Base-by-base conservation (phyloP, 2,797 vertebrate species). In the Gymnocypris eckloni region DNA sequence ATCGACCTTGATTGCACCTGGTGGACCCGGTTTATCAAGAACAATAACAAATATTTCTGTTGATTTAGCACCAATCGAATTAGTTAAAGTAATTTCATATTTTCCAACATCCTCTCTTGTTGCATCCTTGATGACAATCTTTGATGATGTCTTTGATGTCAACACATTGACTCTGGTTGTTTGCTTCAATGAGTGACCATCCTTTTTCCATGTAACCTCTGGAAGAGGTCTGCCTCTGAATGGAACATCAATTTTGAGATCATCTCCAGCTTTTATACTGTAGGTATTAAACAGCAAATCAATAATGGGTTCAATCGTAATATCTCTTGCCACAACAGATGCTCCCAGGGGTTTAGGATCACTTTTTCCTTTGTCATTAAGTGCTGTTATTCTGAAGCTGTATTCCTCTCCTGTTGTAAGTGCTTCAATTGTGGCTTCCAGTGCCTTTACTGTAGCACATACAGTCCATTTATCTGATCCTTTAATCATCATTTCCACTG, bases 311-410 rank as follows among this genome's bases (percentile, higher is more conserved):
- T 95, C 94, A 89, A 96, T 93, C 92, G 96, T 96, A 83, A 95
- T 96, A 90, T 99, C 96, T 81, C 95, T 97, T 90, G 98, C 95
- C 88, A 95, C 90, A 85, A 99, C 96, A 22, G 97, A 96, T 80
- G 96, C 94, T 81, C 95, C 95, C 81, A 99, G 93, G 88, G 94
- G 93, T 92, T 97, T 97, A 81, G 98, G 96, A 93, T 99, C 97
- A 92, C 98, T 98, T 89, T 95, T 97, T 91, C 98, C 98, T 91
- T 97, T 99, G 92, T 99, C 98, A 93, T 99, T 99, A 86, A 98
- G 92, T 89, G 98, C 97, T 88, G 94, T 94, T 66, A 99, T 96
- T 93, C 97, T 96, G 90, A 99, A 99, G 88, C 94, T 96, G 89
- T 99, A 99, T 88, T 98, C 97, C 85, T 97, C 96, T 92, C 96